Conservation (phyloP, 2,797 vertebrate species). For the Girardinus metallicus region DNA sequence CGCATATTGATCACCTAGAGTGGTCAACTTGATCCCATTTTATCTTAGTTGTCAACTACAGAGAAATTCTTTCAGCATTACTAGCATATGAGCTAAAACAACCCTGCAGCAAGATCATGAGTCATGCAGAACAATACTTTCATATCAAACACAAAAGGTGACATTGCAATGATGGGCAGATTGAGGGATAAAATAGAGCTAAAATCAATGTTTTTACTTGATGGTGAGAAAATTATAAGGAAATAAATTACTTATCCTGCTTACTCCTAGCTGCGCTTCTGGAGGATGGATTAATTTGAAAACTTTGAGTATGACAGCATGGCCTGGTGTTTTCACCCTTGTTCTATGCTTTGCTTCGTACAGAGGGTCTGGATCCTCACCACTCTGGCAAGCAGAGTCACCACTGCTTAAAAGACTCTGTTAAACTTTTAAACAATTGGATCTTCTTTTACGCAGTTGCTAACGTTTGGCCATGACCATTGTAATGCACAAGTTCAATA, state of each 20-base stretch:
- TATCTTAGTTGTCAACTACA: constrained; percentile 46
- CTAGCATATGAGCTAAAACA: constrained; percentile 18
- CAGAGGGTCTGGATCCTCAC: too few relatives aligned
- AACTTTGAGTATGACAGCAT: background rate
- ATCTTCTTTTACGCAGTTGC: too few relatives aligned
- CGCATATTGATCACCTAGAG: constrained; percentile 68
- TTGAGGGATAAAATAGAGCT: background rate
- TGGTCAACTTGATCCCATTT: constrained; percentile 51
- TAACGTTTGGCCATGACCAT: too few relatives aligned
- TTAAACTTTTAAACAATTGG: too few relatives aligned
- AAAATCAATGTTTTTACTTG: background rate
- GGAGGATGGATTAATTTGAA: background rate
- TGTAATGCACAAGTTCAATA: too few relatives aligned
- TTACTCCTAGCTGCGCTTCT: background rate
- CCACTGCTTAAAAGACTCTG: too few relatives aligned
- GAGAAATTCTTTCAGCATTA: constrained; percentile 42
- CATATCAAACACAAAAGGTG: constrained; percentile 40
- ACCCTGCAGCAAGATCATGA: constrained; percentile 17
- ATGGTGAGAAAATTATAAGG: background rate
- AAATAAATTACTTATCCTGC: background rate
- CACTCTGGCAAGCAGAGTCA: too few relatives aligned
- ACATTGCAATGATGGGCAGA: constrained; percentile 20
- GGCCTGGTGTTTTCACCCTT: too few relatives aligned
- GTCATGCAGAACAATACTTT: constrained; percentile 30
- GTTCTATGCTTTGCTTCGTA: too few relatives aligned